Conservation (phyloP, 2,888 invertebrate species). For the Erynnis tages region DNA sequence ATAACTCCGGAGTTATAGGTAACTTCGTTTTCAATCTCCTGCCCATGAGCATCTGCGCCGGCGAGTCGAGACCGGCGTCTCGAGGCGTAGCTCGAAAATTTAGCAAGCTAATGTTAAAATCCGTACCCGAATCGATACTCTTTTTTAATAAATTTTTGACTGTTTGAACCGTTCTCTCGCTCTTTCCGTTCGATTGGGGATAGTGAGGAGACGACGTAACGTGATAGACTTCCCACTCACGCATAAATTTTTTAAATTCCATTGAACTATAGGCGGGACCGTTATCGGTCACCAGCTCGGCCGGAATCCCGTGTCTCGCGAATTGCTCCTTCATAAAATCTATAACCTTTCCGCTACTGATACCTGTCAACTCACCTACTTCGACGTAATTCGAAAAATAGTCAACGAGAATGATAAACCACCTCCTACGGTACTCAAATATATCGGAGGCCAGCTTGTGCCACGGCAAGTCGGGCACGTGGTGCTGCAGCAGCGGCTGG, state of each 20-base stretch:
- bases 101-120: conserved; percentile 16
- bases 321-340: conserved; percentile 24
- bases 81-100: conserved; percentile 26
- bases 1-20: conserved; percentile 2
- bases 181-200: conserved; percentile 21
- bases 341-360: conserved; percentile 13
- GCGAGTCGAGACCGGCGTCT: conserved; percentile 21
- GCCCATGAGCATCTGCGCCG: conserved; percentile 23
- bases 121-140: conserved; percentile 12
- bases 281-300: conserved; percentile 27
- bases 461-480: conserved; percentile 7
- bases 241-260: conserved; percentile 26
- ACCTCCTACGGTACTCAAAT: conserved; percentile 1
- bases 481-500: conserved; percentile 12
- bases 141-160: conserved; percentile 23
- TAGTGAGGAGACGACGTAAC: conserved; percentile 25
- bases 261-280: conserved; percentile 24
- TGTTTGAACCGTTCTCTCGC: conserved; percentile 17
- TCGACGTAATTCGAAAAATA: conserved; percentile 27
- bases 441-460: conserved; percentile 9
- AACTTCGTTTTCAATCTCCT: conserved; percentile 11
- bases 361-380: conserved; percentile 16
- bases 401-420: conserved; percentile 19
- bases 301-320: conserved; percentile 27
- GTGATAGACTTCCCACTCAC: conserved; percentile 22